Base-by-base conservation (phyloP, 2,113 vertebrate genomes). In the Ovis canadensis region DNA sequence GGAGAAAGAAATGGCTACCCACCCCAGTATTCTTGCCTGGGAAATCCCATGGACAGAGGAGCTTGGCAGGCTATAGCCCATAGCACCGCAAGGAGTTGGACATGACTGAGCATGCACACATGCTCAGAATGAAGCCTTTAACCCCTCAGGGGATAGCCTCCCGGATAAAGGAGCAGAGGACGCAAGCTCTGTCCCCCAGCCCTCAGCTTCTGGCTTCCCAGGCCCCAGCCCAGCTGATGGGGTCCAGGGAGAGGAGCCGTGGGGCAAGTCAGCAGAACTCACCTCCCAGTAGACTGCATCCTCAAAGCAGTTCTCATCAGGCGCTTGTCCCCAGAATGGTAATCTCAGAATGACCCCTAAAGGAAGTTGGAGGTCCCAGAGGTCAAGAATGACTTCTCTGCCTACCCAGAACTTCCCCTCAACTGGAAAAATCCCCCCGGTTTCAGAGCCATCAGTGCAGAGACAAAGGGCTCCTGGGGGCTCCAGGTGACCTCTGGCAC, bases 271-370 rank as follows among this genome's bases (percentile, higher is more conserved):
- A 6, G 0, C 3, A 43, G 40, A 48, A 81, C 99, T 99, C 96
- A 99, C 99, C 99, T 99, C 99, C 99, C 99, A 99, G 97, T 99
- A 99, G 19, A 99, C 96, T 8, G 98, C 99, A 96, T 99, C 99
- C 48, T 99, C 99, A 84, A 98, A 99, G 99, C 99, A 99, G 98
- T 99, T 99, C 97, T 99, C 99, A 92, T 99, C 99, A 1, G 99
- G 98, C 0, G 99, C 97, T 78, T 99, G 99, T 2, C 99, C 99
- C 99, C 99, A 99, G 91, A 99, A 84, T 0, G 99, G 99, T 19
- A 99, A 86, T 98, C 98, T 99, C 96, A 99, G 98, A 97, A 99
- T 99, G n/a, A 99, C 85, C 67, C 99, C 99, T 99, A 97, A 36
- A 80, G 96, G 97, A 71, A 95, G 60, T 57, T 5, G 17, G 86